Percentiles rank a stretch among this genome's conserved stretches.
Evolutionary conservation across 2,888 invertebrate genomes (phyloP).

Genomic region (Nymphalis c-album): DNA sequence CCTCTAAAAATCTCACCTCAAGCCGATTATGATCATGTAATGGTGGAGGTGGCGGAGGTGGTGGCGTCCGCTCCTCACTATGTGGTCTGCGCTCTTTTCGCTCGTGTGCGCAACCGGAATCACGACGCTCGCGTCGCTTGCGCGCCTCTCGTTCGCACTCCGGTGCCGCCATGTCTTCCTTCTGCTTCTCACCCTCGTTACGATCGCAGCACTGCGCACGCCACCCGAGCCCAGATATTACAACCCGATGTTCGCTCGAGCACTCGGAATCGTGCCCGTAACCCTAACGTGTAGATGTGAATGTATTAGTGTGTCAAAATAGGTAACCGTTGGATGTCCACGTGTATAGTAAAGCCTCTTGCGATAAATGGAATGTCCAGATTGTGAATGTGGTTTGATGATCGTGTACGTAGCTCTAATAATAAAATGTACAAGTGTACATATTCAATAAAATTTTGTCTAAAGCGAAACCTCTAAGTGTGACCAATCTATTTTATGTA

Average conservation of each 20-base stretch:
- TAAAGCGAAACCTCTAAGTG: conserved; percentile 43
- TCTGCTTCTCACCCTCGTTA: conserved; percentile 62
- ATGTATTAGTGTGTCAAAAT: conserved; percentile 58
- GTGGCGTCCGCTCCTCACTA: conserved; percentile 73
- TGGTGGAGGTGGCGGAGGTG: conserved; percentile 71
- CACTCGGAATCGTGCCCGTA: conserved; percentile 76
- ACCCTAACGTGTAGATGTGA: conserved; percentile 67
- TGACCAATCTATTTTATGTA: conserved; percentile 40
- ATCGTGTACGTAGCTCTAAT: conserved; percentile 37
- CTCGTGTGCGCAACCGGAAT: conserved; percentile 79
- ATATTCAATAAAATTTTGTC: conserved; percentile 15
- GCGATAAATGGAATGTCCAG: conserved; percentile 47
- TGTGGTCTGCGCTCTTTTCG: conserved; percentile 74
- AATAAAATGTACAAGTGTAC: conserved; percentile 37
- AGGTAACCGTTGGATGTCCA: conserved; percentile 29
- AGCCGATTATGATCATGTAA: conserved; percentile 73
- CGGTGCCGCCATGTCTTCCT: conserved; percentile 77
- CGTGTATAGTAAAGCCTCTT: conserved; percentile 49
- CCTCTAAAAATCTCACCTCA: conserved; percentile 53
- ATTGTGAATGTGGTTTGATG: conserved; percentile 50
- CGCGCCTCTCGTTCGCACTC: conserved; percentile 82
- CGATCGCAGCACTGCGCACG: conserved; percentile 78
- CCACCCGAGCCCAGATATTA: conserved; percentile 76
- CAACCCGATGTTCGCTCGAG: conserved; percentile 73
- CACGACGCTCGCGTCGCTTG: conserved; percentile 83